phyloP scores from a whole-genome alignment of 2,113 vertebrate species.

The Tenrec ecaudatus region DNA sequence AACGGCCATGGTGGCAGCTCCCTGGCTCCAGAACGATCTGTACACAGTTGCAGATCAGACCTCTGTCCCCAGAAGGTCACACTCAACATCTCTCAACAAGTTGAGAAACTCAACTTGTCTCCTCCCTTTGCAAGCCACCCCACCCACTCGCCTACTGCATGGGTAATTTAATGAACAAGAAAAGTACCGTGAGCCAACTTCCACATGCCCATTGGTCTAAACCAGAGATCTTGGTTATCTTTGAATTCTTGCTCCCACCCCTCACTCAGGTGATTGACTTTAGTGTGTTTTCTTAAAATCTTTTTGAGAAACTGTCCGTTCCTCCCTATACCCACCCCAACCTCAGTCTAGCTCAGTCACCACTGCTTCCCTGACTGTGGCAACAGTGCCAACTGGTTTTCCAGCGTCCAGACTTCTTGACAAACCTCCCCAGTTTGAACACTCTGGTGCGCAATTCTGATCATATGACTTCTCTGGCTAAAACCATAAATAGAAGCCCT shows the following conservation, averaged over 20 bases:
- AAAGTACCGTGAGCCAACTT: neutral
- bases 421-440: conserved; percentile 17
- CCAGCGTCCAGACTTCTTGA: neutral
- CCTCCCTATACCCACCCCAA: neutral
- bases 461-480: neutral
- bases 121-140: neutral
- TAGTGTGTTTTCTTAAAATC: neutral
- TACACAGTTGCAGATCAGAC: neutral
- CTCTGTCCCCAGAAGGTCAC: neutral
- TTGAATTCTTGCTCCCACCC: neutral
- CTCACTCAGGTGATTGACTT: neutral
- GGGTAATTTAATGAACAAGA: neutral
- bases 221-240: neutral
- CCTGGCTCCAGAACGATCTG: neutral
- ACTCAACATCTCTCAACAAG: neutral
- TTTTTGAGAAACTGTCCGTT: neutral
- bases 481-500: neutral
- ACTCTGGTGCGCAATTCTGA: neutral
- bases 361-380: neutral
- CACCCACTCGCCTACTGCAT: accelerated
- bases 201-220: neutral
- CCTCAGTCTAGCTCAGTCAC: neutral
- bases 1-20: accelerated
- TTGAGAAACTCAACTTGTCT: neutral
- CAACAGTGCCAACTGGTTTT: neutral